Evolutionary conservation across 2,797 vertebrate genomes (phyloP).

Genomic region (Rachycentron canadum): DNA sequence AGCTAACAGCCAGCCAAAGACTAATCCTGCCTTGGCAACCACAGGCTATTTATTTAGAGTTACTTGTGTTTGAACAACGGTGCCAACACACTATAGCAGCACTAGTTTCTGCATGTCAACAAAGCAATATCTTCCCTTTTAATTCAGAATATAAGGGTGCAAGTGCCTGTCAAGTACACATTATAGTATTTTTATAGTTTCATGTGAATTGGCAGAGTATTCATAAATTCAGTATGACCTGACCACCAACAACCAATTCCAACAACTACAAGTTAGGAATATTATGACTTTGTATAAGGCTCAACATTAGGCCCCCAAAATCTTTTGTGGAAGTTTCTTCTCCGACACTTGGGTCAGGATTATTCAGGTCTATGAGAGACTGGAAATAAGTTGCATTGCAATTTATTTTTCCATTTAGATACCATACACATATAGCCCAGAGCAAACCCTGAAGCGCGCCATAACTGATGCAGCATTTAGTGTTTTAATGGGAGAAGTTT

Average conservation of each 20-base stretch:
- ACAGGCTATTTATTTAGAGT: constrained; percentile 51
- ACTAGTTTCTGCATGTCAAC: constrained; percentile 2
- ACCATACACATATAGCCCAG: not conserved
- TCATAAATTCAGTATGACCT: not conserved
- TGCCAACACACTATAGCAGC: constrained; percentile 2
- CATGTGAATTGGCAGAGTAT: not conserved
- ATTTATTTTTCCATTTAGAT: not conserved
- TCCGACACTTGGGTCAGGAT: not conserved
- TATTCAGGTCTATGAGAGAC: too few relatives aligned
- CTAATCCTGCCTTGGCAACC: constrained; percentile 63
- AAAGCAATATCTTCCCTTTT: not conserved
- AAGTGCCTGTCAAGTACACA: not conserved
- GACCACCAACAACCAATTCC: too few relatives aligned
- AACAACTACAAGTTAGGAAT: too few relatives aligned
- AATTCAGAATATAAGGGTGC: not conserved
- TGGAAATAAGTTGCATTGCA: not conserved
- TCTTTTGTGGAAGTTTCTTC: not conserved
- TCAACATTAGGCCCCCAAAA: too few relatives aligned
- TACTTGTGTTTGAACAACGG: constrained; percentile 26
- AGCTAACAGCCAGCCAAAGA: constrained; percentile 51
- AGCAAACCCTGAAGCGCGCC: constrained; percentile 14
- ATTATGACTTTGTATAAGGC: too few relatives aligned
- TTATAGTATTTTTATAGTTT: not conserved
- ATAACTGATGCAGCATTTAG: not conserved
- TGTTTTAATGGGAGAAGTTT: not conserved